Base-by-base conservation (phyloP, 2,888 invertebrate genomes). In the Podotricha telesiphe region DNA sequence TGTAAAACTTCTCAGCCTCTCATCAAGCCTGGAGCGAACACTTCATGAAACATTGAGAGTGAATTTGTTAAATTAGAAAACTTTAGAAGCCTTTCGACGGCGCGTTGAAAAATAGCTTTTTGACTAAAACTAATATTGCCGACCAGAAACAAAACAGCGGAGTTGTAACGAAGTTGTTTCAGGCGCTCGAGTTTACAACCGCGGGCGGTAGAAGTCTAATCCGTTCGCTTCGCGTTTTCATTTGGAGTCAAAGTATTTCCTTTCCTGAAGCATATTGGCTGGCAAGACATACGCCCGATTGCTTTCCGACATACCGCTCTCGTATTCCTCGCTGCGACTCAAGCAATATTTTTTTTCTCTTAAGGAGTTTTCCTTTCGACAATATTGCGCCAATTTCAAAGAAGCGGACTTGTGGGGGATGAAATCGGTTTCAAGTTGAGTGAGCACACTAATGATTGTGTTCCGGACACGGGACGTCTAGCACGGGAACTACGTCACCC, bases 391-490 rank as follows among this genome's bases (percentile, higher is more conserved):
- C 86, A 83, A 86, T 89, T 86, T 89, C 91, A 91, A 91, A 87
- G 87, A 81, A 86, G 86, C 82, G 82, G 83, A 85, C 85, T 83
- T 82, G 85, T 83, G 78, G 80, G 82, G 88, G 88, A 86, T 86
- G 86, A 89, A 91, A 91, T 90, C 91, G 87, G 87, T 92, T 93
- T 91, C 89, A 84, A 87, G 88, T 89, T 83, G 92, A 91, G 87
- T 89, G 92, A 91, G 81, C 92, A 92, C 90, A 90, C 91, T 93
- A 93, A 93, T 92, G 93, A 93, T 90, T 84, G 87, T 88, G 91
- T 92, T 93, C 93, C 92, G 91, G 81, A 82, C 82, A 79, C 78
- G 76, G 81, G 81, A 78, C 84, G 82, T 77, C 77, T 80, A 79
- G 78, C 74, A 70, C 76, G 72, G 74, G 71, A 70, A 73, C 75